Evolutionary conservation across 2,888 invertebrate genomes (phyloP).

Genomic region (Zootermopsis nevadensis): DNA sequence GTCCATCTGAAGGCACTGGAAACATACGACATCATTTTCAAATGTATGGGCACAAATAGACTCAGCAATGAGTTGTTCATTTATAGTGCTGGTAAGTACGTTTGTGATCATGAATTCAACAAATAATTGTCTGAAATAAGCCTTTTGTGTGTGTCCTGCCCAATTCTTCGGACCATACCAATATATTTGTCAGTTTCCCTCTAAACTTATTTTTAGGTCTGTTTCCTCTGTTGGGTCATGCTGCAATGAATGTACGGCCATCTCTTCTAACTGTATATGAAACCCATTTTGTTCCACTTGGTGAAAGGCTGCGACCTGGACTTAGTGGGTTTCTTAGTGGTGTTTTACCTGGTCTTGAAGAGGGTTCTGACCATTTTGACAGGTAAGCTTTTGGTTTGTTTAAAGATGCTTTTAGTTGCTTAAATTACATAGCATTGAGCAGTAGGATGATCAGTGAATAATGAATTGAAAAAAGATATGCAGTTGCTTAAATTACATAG

Average conservation of each 20-base stretch:
- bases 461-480: too few relatives aligned
- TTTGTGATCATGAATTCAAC: not conserved
- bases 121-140: not conserved
- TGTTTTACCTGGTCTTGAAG: slow-evolving; percentile 87
- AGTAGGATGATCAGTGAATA: too few relatives aligned
- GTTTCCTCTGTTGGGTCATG: slow-evolving; percentile 89
- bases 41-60: slow-evolving; percentile 84
- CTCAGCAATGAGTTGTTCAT: slow-evolving; percentile 86
- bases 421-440: too few relatives aligned
- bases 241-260: slow-evolving; percentile 90
- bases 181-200: not conserved
- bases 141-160: not conserved
- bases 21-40: slow-evolving; percentile 91
- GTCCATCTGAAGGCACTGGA: slow-evolving; percentile 92
- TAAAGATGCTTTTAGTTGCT: too few relatives aligned
- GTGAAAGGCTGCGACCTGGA: slow-evolving; percentile 80
- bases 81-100: slow-evolving; percentile 75
- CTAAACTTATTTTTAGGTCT: slow-evolving; percentile 67
- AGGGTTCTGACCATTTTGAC: slow-evolving; percentile 85
- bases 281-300: slow-evolving; percentile 86
- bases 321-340: slow-evolving; percentile 90
- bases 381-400: too few relatives aligned
- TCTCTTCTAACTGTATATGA: slow-evolving; percentile 86
- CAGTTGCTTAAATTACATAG: too few relatives aligned
- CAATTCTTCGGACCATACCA: not conserved